These are phyloP conservation scores for Hecatera dysodea DNA, from an alignment of 2,888 invertebrate genomes.

Conservation along the genomic window DNA sequence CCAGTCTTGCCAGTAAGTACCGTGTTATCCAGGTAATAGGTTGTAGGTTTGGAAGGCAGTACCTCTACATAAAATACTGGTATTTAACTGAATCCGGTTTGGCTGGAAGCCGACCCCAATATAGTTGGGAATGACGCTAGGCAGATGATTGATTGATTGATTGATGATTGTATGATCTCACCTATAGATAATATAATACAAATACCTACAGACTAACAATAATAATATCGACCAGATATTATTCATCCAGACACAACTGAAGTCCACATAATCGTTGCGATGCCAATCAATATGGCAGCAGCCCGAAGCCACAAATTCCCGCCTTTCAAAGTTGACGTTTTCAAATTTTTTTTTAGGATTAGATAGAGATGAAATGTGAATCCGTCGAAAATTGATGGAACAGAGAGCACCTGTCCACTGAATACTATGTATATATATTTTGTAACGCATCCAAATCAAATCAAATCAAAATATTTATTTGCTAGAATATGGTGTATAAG, in stretches of 20 bases:
- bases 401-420: constrained; percentile 32
- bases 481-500: no score
- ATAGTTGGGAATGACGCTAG: no score
- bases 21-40: no score
- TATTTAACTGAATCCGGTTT: no score
- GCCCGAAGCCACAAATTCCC: constrained; percentile 60
- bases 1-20: no score
- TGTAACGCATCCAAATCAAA: no score
- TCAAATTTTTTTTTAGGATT: constrained; percentile 71
- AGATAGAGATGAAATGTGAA: constrained; percentile 71
- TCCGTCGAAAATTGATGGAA: constrained; percentile 75
- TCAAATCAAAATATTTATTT: no score
- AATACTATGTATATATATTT: constrained; percentile 12
- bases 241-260: constrained; percentile 18
- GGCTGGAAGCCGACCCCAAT: no score
- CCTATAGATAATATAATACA: not conserved
- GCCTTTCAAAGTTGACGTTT: constrained; percentile 72
- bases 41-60: no score
- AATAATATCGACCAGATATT: not conserved
- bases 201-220: not conserved
- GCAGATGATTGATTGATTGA: no score
- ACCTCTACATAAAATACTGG: no score
- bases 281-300: constrained; percentile 16
- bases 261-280: not conserved
- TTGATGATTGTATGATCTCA: not conserved